A percentile compares a stretch with the other conserved stretches of the same genome.
These are phyloP conservation scores for Rhabdomys pumilio DNA, from an alignment of 2,797 vertebrate species.

Conservation along the genomic window DNA sequence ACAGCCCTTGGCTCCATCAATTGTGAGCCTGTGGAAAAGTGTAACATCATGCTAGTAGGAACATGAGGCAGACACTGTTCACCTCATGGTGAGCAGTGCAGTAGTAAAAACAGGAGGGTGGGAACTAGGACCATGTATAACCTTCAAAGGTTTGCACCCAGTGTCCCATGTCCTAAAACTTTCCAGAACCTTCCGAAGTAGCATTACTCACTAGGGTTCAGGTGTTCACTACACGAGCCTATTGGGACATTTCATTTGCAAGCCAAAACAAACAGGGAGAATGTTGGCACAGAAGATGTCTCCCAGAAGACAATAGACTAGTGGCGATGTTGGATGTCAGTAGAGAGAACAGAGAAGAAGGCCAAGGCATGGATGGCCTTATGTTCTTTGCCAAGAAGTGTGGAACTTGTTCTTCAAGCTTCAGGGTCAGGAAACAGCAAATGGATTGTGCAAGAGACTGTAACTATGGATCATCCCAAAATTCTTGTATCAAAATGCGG, in stretches of 20 bases:
- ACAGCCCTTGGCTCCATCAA: not conserved
- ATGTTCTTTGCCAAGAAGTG: not conserved
- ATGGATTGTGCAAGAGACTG: not conserved
- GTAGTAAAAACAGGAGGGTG: not conserved
- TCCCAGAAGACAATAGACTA: not conserved
- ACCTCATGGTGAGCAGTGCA: not conserved
- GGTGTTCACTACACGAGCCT: not conserved
- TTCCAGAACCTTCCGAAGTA: not conserved
- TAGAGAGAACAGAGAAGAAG: not conserved
- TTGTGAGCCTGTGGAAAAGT: not conserved
- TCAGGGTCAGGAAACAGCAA: not conserved
- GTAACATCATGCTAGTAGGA: not conserved
- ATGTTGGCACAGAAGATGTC: not conserved
- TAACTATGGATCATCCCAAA: not conserved
- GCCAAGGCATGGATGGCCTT: not conserved
- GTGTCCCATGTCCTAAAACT: not conserved
- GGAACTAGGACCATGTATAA: not conserved
- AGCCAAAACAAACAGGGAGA: not conserved
- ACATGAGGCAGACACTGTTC: not conserved
- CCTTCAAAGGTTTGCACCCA: not conserved
- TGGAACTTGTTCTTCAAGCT: not conserved
- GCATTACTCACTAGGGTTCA: not conserved
- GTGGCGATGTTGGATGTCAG: not conserved
- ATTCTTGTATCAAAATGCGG: not conserved
- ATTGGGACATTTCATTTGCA: not conserved